These are phyloP conservation scores for Nomada ruficornis DNA, from an alignment of 2,888 invertebrate species.

Conservation along the genomic window DNA sequence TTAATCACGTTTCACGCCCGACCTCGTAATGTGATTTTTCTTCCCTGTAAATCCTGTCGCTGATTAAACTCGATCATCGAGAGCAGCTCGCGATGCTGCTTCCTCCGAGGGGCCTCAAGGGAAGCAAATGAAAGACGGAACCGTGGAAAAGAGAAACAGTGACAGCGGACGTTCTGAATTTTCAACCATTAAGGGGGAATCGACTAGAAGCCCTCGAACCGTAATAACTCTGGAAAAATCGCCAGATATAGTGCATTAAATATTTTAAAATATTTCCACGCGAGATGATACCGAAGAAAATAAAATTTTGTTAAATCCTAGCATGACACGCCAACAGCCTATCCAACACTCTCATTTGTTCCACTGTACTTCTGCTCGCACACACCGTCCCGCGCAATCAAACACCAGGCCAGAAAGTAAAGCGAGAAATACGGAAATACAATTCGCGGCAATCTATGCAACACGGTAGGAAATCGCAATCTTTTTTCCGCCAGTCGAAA, in stretches of 20 bases:
- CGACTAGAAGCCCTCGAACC: background rate
- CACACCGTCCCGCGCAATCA: too few species aligned
- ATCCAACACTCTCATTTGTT: too few species aligned
- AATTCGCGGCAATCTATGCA: too few species aligned
- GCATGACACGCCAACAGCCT: too few species aligned
- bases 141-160: background rate
- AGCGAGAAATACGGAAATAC: too few species aligned
- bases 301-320: background rate
- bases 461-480: background rate
- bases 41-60: slow-evolving; percentile 39
- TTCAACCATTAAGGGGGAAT: background rate
- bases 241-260: too few species aligned
- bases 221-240: too few species aligned
- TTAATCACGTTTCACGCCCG: slow-evolving; percentile 54
- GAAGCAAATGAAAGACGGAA: background rate
- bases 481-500: slow-evolving; percentile 75
- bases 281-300: background rate
- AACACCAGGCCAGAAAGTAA: too few species aligned
- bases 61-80: slow-evolving; percentile 55
- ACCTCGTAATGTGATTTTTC: slow-evolving; percentile 48
- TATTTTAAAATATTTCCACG: background rate
- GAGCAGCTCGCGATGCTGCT: background rate
- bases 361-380: too few species aligned
- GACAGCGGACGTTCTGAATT: background rate
- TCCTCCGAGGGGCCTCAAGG: background rate